Conservation (phyloP, 2,113 vertebrate species). For the Phycodurus eques region DNA sequence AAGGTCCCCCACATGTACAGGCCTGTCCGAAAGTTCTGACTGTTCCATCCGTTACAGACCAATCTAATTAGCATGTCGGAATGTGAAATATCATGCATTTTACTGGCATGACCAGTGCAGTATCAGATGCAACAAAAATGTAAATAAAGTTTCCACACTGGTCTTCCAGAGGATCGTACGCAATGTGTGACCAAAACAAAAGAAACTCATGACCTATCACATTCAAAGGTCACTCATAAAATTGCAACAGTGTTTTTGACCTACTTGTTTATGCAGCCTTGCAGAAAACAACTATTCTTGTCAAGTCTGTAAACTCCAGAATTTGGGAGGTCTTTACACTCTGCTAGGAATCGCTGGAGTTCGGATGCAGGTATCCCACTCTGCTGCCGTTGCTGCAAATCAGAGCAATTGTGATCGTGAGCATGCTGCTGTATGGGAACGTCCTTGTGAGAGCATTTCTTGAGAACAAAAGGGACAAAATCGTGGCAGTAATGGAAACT, state of each 20-base stretch:
- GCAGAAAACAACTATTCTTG: slow-evolving; percentile 54
- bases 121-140: not conserved
- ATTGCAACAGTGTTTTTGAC: not conserved
- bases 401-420: not conserved
- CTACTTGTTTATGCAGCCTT: slow-evolving; percentile 49
- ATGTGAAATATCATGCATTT: not conserved
- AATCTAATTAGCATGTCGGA: no score
- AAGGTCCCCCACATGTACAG: no score
- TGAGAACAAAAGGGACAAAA: not conserved
- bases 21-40: no score
- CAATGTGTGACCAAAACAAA: not conserved
- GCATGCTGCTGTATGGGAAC: no score
- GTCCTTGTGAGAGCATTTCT: not conserved
- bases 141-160: not conserved
- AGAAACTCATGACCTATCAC: not conserved
- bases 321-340: slow-evolving; percentile 85
- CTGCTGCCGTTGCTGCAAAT: slow-evolving; percentile 81
- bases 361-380: slow-evolving; percentile 81
- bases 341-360: slow-evolving; percentile 81
- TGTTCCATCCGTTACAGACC: no score
- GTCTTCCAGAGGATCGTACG: not conserved
- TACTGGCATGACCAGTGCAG: not conserved
- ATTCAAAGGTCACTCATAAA: not conserved
- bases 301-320: slow-evolving; percentile 84
- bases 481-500: not conserved